Base-by-base conservation (phyloP, 2,113 vertebrate genomes). In the Callocephalon fimbriatum region DNA sequence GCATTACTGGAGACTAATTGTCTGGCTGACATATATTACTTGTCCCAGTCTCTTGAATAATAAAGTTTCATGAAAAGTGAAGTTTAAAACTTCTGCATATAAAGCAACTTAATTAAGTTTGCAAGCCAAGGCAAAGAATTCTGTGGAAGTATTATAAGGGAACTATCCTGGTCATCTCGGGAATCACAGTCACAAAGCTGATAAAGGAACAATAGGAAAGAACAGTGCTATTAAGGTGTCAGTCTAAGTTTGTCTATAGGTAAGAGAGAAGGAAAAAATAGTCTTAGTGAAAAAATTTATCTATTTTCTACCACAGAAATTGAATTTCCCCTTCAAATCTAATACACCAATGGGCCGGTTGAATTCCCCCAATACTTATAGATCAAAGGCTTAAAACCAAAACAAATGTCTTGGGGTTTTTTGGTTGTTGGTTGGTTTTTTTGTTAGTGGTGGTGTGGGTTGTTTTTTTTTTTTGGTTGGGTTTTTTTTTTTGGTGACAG, bases 1-100 rank as follows among this genome's bases (percentile, higher is more conserved):
- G 80, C 92, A 86, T 83, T 75, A 70, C 48, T 73, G 76, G 59
- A 87, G 47, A 54, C 87, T 97, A 96, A 97, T 93, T 97, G 73
- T 65, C 67, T 97, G 35, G 51, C 42, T 92, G 86, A 94, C 65
- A 77, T 66, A 81, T 74, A 93, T 86, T 88, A 78, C 37, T 84
- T 93, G 35, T 88, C 85, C 67, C 44, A 92, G 61, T 72, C 77
- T 83, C 62, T 87, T 84, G 71, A 91, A 89, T 70, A 86, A 88
- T 83, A 88, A 90, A 65, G 31, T 93, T 85, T 88, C 71, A 68
- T 63, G 38, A 93, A 86, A 42, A 94, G 2, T 65, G 54, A 88
- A 29, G 21, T 78, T 89, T 89, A 70, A 56, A 94, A 74, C 45
- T 86, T 90, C 35, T 88, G 12, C 35, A 44, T 53, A 42, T 59